These are phyloP conservation scores for Agonopterix subpropinquella DNA, from an alignment of 2,888 invertebrate species.

Conservation along the genomic window DNA sequence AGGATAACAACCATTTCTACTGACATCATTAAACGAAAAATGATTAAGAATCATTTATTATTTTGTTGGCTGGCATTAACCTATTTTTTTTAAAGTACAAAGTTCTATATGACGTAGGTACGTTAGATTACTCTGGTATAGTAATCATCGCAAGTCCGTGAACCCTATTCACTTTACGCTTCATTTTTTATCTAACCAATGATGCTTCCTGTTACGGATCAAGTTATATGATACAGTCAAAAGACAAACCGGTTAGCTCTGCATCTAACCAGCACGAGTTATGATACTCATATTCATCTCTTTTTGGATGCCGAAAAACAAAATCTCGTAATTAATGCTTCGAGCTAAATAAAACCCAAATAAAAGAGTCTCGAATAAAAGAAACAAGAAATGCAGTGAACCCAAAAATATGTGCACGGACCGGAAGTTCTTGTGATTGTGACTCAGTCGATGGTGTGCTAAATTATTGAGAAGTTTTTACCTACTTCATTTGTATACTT, in stretches of 20 bases:
- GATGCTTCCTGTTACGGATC: constrained; percentile 39
- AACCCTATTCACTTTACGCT: constrained; percentile 19
- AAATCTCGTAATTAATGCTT: too few relatives aligned
- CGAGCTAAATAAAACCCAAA: too few relatives aligned
- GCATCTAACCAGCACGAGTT: constrained; percentile 16
- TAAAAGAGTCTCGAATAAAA: too few relatives aligned
- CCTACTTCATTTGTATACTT: not conserved
- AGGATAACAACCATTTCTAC: constrained; percentile 27
- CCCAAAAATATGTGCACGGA: constrained; percentile 2
- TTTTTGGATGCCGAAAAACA: too few relatives aligned
- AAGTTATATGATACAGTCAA: constrained; percentile 38
- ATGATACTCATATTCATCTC: too few relatives aligned
- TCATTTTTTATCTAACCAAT: constrained; percentile 24
- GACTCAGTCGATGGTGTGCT: constrained; percentile 9
- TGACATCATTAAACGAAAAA: constrained; percentile 19
- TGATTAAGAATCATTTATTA: not conserved
- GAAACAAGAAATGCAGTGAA: not conserved
- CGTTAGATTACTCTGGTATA: not conserved
- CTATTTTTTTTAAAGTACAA: too few relatives aligned
- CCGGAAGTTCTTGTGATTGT: constrained; percentile 1
- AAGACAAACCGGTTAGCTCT: constrained; percentile 36
- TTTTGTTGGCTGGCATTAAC: too few relatives aligned
- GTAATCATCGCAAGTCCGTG: constrained; percentile 16
- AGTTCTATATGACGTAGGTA: not conserved
- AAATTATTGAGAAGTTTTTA: constrained; percentile 4